Base-by-base conservation (phyloP, 2,888 invertebrate species). In the Harpalus rufipes region DNA sequence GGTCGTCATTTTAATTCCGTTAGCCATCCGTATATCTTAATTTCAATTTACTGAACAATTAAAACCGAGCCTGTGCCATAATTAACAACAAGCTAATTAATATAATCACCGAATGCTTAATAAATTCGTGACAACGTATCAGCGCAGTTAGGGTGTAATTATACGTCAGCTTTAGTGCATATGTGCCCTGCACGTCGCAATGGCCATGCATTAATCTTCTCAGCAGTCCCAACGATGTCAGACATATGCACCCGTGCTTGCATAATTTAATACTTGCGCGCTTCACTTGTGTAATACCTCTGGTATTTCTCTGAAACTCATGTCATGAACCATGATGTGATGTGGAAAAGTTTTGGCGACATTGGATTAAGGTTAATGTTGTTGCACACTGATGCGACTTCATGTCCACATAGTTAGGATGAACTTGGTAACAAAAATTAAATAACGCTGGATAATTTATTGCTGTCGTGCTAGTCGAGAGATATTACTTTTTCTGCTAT, bases 211-310 rank as follows among this genome's bases (percentile, higher is more conserved):
- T 80, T 80, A 80, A 80, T 80, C 79, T 80, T 80, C 12, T 4
- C 79, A 25, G 32, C 61, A 59, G 25, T 80, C 32, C 32, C 79
- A 41, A 16, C 14, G 32, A 59, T 80, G 79, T 80, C 79, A 81
- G 68, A 81, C 68, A 81, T 80, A 59, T 81, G 81, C 18, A 39
- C 58, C 41, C n/a, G 56, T 14, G 58, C 82, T 32, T 82, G 82
- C 82, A 82, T 82, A 82, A 82, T 82, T 82, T 72, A 65, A 82
- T 65, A 58, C 72, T 82, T 59, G 56, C 68, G 56, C 82, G 72
- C 72, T 82, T 59, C 82, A 82, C 81, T 72, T 58, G 72, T 82
- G 68, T 72, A 82, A 72, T 72, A 72, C 82, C 32, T 14, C 82
- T 72, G 72, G 82, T 82, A 72, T 82, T 72, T 14, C 68, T 56